A percentile compares a stretch with the other conserved stretches of the same genome.
Evolutionary conservation across 1,140 invertebrate genomes (phyloP).

Genomic region (silkworm (Bombyx mori)): DNA sequence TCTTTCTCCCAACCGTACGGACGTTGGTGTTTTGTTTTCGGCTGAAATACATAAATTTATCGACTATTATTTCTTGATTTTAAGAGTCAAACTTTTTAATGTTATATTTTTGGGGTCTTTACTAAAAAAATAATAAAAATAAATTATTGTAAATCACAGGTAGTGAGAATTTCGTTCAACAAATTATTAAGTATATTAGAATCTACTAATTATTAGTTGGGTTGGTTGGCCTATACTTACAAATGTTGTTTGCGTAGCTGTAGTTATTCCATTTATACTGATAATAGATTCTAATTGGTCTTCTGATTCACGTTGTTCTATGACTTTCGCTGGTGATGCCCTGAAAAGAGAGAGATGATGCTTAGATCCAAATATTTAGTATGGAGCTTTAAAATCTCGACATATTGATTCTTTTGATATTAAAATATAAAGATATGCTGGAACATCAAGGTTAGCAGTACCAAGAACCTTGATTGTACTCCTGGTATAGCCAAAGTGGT

Average conservation of each 20-base stretch:
- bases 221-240: conserved; percentile 65
- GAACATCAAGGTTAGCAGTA: no score
- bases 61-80: no score
- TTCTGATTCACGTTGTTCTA: conserved; percentile 50
- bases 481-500: no score
- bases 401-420: neutral
- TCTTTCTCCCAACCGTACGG: conserved; percentile 81
- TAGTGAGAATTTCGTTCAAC: no score
- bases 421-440: neutral
- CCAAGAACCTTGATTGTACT: no score
- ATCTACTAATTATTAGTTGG: no score
- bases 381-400: neutral
- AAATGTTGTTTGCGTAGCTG: conserved; percentile 78
- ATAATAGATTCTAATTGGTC: conserved; percentile 56
- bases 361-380: neutral
- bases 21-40: conserved; percentile 80
- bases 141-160: no score
- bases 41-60: conserved; percentile 63
- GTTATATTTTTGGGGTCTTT: no score
- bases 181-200: no score
- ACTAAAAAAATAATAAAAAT: no score
- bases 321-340: conserved; percentile 76
- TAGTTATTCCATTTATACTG: conserved; percentile 66
- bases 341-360: conserved; percentile 50
- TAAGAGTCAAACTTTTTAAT: no score